A percentile compares a stretch with the other conserved stretches of the same genome.
These are phyloP conservation scores for Vidua macroura DNA, from an alignment of 2,113 vertebrate species.

Conservation along the genomic window DNA sequence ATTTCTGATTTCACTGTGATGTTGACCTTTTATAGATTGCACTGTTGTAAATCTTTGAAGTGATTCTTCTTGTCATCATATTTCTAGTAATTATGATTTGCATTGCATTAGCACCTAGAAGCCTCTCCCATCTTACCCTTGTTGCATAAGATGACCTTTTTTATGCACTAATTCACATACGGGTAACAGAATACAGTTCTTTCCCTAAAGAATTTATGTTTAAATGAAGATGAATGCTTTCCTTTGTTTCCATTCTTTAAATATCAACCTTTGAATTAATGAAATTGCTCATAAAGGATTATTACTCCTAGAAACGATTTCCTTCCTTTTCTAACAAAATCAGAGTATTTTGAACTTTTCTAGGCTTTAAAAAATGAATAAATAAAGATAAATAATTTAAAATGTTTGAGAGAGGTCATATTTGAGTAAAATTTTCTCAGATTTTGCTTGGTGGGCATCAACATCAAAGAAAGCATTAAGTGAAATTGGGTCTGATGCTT, in stretches of 20 bases:
- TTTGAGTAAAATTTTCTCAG: not conserved
- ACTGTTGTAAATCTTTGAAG: conserved; percentile 40
- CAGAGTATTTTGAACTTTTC: not conserved
- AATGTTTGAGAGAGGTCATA: not conserved
- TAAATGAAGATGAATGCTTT: not conserved
- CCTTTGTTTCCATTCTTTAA: not conserved
- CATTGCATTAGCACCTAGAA: conserved; percentile 49
- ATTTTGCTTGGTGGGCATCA: not conserved
- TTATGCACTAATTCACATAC: not conserved
- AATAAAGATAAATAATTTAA: not conserved
- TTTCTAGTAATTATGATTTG: conserved; percentile 59
- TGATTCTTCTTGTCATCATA: conserved; percentile 51
- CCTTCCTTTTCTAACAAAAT: not conserved
- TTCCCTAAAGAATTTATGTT: not conserved
- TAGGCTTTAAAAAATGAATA: not conserved
- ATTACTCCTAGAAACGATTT: not conserved
- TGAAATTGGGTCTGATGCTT: not conserved
- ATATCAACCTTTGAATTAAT: not conserved
- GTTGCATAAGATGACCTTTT: conserved; percentile 44
- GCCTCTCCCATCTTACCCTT: conserved; percentile 1
- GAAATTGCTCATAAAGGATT: not conserved
- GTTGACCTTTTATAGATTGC: conserved; percentile 54
- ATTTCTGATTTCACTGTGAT: conserved; percentile 36
- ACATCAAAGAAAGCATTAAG: not conserved
- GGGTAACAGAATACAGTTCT: not conserved